phyloP scores from a whole-genome alignment of 1,140 invertebrate genomes.

The Rhysida immarginata region DNA sequence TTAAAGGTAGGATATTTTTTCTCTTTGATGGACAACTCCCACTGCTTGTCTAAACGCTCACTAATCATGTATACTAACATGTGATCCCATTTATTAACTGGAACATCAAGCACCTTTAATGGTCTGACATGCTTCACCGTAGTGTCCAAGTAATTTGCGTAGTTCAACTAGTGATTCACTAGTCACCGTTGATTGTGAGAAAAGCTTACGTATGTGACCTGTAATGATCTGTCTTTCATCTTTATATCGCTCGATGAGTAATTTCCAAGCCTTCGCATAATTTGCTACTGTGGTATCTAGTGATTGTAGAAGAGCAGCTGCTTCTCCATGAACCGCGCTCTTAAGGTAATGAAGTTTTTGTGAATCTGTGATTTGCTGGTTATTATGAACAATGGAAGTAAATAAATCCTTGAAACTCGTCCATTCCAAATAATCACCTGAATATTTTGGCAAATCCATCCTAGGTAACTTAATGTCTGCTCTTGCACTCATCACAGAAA shows the following conservation, averaged over 20 bases:
- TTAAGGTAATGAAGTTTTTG: no score
- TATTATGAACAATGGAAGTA: no score
- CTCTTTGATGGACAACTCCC: not conserved
- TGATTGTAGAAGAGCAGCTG: not conserved
- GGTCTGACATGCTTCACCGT: slow-evolving; percentile 8
- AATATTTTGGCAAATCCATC: no score
- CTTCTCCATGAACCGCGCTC: no score
- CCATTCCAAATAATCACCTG: no score
- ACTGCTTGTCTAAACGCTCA: slow-evolving; percentile 9
- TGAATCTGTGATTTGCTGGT: no score
- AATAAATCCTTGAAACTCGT: no score
- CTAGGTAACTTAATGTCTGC: no score
- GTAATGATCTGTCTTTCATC: slow-evolving; percentile 10
- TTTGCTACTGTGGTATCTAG: not conserved
- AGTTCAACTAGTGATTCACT: not conserved
- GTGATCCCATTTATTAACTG: slow-evolving; percentile 3
- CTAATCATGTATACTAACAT: slow-evolving; percentile 7
- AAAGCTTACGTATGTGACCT: not conserved
- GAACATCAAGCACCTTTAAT: slow-evolving; percentile 5
- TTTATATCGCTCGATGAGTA: slow-evolving; percentile 7
- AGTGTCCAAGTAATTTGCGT: slow-evolving; percentile 3
- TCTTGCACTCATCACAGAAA: no score
- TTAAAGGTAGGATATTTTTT: not conserved
- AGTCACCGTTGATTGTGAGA: not conserved
- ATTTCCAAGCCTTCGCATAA: slow-evolving; percentile 2